phyloP scores from a whole-genome alignment of 92 coral and sea anemone species.

The Palythoa grandiflora region DNA sequence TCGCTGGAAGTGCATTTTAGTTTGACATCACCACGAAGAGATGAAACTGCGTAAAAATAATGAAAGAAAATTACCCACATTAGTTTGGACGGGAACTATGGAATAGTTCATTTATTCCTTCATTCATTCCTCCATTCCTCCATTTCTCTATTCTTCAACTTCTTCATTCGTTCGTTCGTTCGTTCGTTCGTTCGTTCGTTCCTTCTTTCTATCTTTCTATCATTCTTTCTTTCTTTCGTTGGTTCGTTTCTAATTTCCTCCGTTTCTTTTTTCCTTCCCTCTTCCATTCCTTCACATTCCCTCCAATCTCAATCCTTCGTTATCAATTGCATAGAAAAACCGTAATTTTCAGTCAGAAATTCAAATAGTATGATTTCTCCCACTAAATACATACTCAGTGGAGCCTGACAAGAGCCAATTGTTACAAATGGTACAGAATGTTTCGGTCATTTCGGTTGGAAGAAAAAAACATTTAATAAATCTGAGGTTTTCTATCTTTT shows the following conservation, averaged over 20 bases:
- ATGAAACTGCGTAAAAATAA: slow-evolving; percentile 46
- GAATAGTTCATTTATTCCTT: slow-evolving; percentile 15
- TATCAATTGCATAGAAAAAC: not conserved
- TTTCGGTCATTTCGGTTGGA: too few species aligned
- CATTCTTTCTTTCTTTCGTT: not conserved
- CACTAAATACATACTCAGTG: too few species aligned
- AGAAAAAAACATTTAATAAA: too few species aligned
- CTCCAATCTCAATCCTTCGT: not conserved
- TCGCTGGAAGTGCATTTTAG: slow-evolving; percentile 50
- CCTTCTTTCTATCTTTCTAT: not conserved
- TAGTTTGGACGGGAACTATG: not conserved
- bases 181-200: not conserved
- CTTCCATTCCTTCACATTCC: not conserved
- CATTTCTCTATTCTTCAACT: not conserved
- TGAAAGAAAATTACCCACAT: not conserved
- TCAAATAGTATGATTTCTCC: too few species aligned
- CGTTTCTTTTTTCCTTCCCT: not conserved
- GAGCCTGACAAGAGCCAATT: too few species aligned
- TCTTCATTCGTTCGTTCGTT: not conserved
- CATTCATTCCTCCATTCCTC: not conserved
- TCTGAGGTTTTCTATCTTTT: too few species aligned
- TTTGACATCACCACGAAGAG: slow-evolving; percentile 55
- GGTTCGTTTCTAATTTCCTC: not conserved
- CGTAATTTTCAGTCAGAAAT: too few species aligned
- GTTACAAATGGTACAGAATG: too few species aligned